These are phyloP conservation scores for Apamea epomidion DNA, from an alignment of 2,888 invertebrate genomes.

Conservation along the genomic window DNA sequence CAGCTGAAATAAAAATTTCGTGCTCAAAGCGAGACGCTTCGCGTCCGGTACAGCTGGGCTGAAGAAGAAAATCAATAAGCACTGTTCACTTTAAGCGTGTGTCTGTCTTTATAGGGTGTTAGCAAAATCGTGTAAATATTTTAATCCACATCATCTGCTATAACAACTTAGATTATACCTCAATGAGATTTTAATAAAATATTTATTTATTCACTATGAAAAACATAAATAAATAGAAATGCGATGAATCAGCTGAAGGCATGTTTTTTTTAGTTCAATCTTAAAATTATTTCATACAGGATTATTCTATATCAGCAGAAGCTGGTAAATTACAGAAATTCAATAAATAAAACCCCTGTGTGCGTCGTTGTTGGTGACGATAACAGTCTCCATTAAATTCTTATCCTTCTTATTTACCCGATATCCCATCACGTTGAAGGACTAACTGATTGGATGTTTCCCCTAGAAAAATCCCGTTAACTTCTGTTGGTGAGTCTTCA, in stretches of 20 bases:
- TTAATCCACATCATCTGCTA: not conserved
- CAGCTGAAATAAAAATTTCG: constrained; percentile 25
- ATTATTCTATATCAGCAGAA: not conserved
- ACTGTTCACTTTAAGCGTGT: constrained; percentile 42
- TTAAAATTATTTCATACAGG: no score
- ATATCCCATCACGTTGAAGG: constrained; percentile 56
- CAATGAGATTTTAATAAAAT: not conserved
- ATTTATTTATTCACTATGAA: not conserved
- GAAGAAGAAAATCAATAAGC: constrained; percentile 54
- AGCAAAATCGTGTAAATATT: not conserved
- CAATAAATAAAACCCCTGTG: not conserved
- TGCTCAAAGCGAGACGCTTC: constrained; percentile 19
- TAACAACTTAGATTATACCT: not conserved
- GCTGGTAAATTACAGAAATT: not conserved
- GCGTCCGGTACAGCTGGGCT: constrained; percentile 31
- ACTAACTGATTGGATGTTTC: constrained; percentile 55
- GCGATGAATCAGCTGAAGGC: not conserved
- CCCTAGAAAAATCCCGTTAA: constrained; percentile 32
- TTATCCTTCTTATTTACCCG: constrained; percentile 46
- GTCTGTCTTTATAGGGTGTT: not conserved
- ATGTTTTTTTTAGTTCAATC: no score
- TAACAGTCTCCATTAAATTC: constrained; percentile 41
- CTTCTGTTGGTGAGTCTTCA: constrained; percentile 24
- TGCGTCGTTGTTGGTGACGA: constrained; percentile 17
- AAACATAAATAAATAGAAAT: not conserved